Evolutionary conservation across 2,888 invertebrate genomes (phyloP).

Genomic region (Acleris laterana): DNA sequence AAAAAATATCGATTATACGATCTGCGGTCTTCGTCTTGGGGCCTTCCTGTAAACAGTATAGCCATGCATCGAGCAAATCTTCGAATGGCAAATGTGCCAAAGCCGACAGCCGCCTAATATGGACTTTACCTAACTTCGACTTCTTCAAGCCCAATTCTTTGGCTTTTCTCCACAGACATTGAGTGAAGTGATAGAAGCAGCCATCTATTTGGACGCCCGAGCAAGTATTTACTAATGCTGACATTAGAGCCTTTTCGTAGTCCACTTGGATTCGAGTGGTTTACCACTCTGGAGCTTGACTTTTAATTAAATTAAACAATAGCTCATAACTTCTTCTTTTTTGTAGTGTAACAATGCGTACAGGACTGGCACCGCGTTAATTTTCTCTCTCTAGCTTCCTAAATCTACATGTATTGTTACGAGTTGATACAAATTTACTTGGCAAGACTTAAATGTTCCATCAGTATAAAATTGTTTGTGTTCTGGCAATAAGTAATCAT

Average conservation of each 20-base stretch:
- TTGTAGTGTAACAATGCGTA: conserved; percentile 4
- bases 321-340: not conserved
- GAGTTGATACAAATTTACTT: conserved; percentile 14
- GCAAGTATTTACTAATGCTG: not conserved
- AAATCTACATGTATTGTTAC: conserved; percentile 12
- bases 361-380: conserved; percentile 14
- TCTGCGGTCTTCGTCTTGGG: too few relatives aligned
- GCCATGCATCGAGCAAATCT: too few relatives aligned
- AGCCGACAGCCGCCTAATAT: too few relatives aligned
- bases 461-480: not conserved
- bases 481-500: not conserved
- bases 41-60: too few relatives aligned
- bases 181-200: not conserved
- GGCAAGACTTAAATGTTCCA: not conserved
- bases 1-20: too few relatives aligned
- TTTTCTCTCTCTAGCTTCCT: conserved; percentile 11
- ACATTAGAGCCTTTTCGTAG: not conserved
- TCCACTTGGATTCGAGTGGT: not conserved
- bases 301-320: not conserved
- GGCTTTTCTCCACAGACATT: too few relatives aligned
- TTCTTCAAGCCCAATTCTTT: too few relatives aligned
- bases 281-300: not conserved
- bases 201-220: too few relatives aligned
- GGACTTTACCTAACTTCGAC: too few relatives aligned
- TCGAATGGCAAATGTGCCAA: too few relatives aligned